phyloP scores from a whole-genome alignment of 2,797 vertebrate species.

The Nyctalus aviator region DNA sequence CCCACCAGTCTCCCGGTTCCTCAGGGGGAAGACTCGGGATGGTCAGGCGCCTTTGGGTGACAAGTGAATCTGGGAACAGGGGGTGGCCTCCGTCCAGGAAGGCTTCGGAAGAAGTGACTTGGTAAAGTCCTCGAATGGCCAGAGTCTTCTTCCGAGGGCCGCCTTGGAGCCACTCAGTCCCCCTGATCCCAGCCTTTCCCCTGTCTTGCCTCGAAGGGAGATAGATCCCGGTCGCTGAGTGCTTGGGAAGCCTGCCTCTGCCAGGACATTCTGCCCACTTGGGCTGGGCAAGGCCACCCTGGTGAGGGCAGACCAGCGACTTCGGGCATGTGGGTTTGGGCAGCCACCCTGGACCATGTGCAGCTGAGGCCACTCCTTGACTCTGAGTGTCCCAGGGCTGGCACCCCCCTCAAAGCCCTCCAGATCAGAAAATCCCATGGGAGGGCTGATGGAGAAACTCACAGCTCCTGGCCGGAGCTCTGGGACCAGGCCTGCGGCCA shows the following conservation, averaged over 20 bases:
- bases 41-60: background rate
- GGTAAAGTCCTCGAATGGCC: background rate
- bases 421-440: background rate
- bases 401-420: background rate
- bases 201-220: background rate
- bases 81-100: background rate
- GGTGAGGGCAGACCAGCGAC: rapidly evolving
- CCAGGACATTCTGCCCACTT: background rate
- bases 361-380: background rate
- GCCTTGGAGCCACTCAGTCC: background rate
- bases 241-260: background rate
- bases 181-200: background rate
- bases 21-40: background rate
- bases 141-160: background rate
- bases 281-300: background rate
- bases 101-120: background rate
- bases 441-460: background rate
- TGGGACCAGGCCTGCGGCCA: background rate
- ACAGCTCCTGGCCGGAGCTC: background rate
- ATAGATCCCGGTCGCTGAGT: rapidly evolving
- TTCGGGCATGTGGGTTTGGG: background rate
- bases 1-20: background rate
- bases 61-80: background rate
- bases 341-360: background rate
- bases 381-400: background rate